A percentile compares a stretch with the other conserved stretches of the same genome.
Evolutionary conservation across 1,140 invertebrate genomes (phyloP).

Genomic region (Cheumatopsyche charites): DNA sequence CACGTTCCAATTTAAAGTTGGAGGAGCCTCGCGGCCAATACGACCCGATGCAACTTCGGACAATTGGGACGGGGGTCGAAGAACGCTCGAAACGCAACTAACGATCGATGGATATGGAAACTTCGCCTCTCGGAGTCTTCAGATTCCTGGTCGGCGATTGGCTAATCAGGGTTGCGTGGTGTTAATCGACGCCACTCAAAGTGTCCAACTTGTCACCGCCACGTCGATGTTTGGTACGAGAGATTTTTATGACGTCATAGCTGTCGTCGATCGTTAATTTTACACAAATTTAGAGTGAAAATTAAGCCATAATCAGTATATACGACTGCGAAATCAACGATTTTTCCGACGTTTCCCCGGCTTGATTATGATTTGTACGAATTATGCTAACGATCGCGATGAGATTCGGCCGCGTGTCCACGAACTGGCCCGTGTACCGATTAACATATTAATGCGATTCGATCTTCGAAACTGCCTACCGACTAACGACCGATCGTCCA

Average conservation of each 20-base stretch:
- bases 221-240: no score
- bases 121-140: neutral
- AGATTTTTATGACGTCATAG: no score
- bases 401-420: neutral
- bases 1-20: slow-evolving; percentile 43
- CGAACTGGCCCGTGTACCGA: neutral
- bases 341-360: neutral
- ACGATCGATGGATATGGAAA: neutral
- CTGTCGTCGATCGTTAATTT: no score
- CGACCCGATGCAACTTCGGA: slow-evolving; percentile 22
- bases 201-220: no score
- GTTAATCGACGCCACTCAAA: no score
- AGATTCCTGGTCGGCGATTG: no score
- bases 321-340: neutral
- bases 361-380: slow-evolving; percentile 20
- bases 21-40: slow-evolving; percentile 32
- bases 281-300: no score
- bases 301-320: neutral
- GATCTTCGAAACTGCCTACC: neutral
- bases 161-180: no score
- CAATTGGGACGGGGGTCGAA: neutral
- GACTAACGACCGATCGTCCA: neutral
- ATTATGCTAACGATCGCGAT: neutral
- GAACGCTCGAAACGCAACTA: neutral
- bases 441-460: slow-evolving; percentile 35